Evolutionary conservation across 2,113 vertebrate genomes (phyloP), one percentile per base, ranked within the genome.

Genomic region (Columba janthina): DNA sequence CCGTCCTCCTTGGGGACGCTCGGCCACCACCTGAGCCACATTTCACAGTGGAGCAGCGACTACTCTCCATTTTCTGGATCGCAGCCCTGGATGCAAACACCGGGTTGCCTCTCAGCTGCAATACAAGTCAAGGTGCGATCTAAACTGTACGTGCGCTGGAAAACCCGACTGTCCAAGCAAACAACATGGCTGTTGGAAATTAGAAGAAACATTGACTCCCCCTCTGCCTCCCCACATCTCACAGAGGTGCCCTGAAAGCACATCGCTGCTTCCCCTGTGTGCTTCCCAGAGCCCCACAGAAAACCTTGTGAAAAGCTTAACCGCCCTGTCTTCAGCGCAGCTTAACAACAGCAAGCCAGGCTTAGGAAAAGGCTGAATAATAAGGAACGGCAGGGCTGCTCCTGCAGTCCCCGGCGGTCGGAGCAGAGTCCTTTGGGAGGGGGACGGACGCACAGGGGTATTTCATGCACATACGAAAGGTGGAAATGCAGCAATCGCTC

Each of bases 181-280:
- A 65, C 53, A 67, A 16, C 12, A 2, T 29, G 28, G n/a, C 62
- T 69, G 54, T 25, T 25, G 71, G 65, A 85, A 29, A 24, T 3
- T 28, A 44, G 53, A 29, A 72, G 58, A 21, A 69, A 57, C 18
- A 2, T 15, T 51, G 18, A 48, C 12, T 12, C 19, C 67, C 44
- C 42, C 44, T 58, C n/a, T 75, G 83, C 34, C 36, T 88, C 46
- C 31, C 34, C 34, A 14, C 2, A 0, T 53, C 36, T 71, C 51
- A 9, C 0, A 0, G 64, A 61, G 24, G 11, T 34, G 42, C 80
- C n/a, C 14, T 0, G 0, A 46, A 76, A 90, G 31, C 16, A 1
- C 10, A 61, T 8, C 0, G 8, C 53, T 54, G 70, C 70, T 42
- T 66, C 51, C 21, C 24, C 31, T 25, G 5, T 12, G 10, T 16